Conservation (phyloP, 37 sponge, comb jelly and placozoan species). For the Halisarca cf. caerulea region DNA sequence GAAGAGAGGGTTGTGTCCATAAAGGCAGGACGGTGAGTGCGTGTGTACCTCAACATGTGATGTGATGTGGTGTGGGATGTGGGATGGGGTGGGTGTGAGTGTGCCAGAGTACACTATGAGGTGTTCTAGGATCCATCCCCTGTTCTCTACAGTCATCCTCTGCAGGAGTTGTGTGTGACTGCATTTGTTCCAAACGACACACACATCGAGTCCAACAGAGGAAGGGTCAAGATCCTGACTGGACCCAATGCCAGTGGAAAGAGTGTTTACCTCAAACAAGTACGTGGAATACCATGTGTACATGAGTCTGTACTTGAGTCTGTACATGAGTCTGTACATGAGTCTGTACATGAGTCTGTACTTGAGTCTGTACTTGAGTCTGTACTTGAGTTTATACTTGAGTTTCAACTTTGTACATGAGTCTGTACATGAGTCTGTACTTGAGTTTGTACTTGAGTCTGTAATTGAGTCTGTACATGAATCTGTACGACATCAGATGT, state of each 20-base stretch:
- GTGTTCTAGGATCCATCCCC: no score
- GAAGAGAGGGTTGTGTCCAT: conserved; percentile 76
- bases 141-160: conserved; percentile 80
- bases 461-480: no score
- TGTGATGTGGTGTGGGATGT: not conserved
- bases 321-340: no score
- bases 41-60: not conserved
- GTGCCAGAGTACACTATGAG: not conserved
- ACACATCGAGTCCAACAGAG: conserved; percentile 46
- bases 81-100: not conserved
- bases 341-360: no score
- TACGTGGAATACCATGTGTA: no score
- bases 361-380: no score
- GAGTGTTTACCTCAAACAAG: conserved; percentile 98
- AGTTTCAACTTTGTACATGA: no score
- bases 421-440: no score
- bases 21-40: conserved; percentile 76
- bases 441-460: no score
- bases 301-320: no score
- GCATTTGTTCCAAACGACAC: conserved; percentile 95
- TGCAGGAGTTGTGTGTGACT: conserved; percentile 92
- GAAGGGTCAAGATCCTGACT: conserved; percentile 89
- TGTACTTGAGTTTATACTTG: no score
- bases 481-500: no score
- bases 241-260: conserved; percentile 99